A percentile compares a stretch with the other conserved stretches of the same genome.
Conservation (phyloP, 2,888 invertebrate genomes). For the Tipula helvola region DNA sequence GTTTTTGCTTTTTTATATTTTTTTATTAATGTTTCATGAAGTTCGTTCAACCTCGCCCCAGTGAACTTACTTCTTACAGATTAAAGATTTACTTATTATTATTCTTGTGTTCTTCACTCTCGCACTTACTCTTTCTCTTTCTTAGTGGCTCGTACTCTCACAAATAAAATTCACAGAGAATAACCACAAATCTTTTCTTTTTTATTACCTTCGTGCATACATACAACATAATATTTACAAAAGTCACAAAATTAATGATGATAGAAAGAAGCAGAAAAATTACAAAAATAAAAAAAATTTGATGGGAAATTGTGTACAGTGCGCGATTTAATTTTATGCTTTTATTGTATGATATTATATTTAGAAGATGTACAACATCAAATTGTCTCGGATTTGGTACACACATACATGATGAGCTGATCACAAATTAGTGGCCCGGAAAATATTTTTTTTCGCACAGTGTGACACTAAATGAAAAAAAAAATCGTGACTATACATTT, state of each 20-base stretch:
- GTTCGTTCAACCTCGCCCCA: conserved; percentile 38
- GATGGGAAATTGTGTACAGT: neutral
- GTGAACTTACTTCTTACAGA: conserved; percentile 25
- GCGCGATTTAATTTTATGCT: neutral
- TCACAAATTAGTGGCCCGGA: neutral
- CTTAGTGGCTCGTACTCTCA: neutral
- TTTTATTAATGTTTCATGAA: conserved; percentile 14
- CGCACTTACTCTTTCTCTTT: neutral
- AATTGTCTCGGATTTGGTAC: neutral
- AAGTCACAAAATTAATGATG: neutral
- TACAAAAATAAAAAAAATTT: neutral
- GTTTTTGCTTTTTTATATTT: neutral
- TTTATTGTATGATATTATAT: neutral
- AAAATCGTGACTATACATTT: neutral
- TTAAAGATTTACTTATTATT: conserved; percentile 5
- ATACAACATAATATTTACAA: neutral
- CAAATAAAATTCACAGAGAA: neutral
- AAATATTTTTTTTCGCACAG: neutral
- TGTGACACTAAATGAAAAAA: neutral
- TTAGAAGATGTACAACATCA: neutral
- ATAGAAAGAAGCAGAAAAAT: neutral
- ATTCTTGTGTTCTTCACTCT: neutral
- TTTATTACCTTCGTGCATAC: neutral
- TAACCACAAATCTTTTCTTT: neutral
- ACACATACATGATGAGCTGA: neutral